Base-by-base conservation (phyloP, 2,113 vertebrate species). In the Bombycilla garrulus region DNA sequence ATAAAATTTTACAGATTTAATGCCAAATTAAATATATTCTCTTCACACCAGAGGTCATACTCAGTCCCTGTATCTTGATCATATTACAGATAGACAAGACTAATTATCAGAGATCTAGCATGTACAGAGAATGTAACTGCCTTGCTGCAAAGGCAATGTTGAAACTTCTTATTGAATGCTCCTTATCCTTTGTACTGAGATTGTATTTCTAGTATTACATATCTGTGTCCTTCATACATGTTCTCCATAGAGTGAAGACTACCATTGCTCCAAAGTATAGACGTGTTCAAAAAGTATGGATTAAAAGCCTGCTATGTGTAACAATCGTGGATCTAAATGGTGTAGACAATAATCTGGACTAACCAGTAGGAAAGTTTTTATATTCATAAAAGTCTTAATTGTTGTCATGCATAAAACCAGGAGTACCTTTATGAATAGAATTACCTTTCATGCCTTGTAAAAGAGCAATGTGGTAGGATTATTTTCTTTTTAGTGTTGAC, bases 51-150 rank as follows among this genome's bases (percentile, higher is more conserved):
- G 38, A 51, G 83, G 67, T 92, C 74, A 81, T 78, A 82, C 16
- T 88, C 62, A 47, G 82, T 93, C 25, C 77, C 79, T 88, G 35
- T 95, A 94, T 29, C 26, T 90, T 81, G 58, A 93, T 31, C 23
- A 11, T 71, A 57, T 89, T 95, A 58, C 83, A 94, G 76, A 86
- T 86, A 93, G 79, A 91, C 7, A n/a, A 96, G 85, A 48, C 72
- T 96, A 97, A 96, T 97, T 96, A 95, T 96, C 88, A 96, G 80
- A 50, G 83, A 93, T 95, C 81, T 96, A 96, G 76, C 74, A 96
- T 94, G 62, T 86, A 86, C 76, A 44, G 93, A 96, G 84, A 95
- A 92, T 74, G 79, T 71, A 96, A 88, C 81, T 94, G 94, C 76
- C 89, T 91, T 95, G 76, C 72, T 96, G 92, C 94, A 97, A 97